Base-by-base conservation (phyloP, 2,888 invertebrate genomes). In the Patella depressa region DNA sequence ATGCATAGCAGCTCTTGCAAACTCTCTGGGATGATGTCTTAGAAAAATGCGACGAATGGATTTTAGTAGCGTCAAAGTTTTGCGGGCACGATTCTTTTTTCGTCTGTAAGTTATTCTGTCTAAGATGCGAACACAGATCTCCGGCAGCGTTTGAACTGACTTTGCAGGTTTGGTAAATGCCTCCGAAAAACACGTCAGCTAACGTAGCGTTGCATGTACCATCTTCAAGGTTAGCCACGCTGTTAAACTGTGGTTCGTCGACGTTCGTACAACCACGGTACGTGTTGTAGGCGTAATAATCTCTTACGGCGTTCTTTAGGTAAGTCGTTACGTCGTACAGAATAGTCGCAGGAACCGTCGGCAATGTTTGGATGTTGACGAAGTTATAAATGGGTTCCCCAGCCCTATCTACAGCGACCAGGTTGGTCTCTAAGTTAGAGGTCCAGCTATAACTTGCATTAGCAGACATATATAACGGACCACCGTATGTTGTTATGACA, bases 171-270 rank as follows among this genome's bases (percentile, higher is more conserved):
- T 87, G 88, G 73, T 82, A 89, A 7, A 86, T 81, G 3, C 89
- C 89, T 11, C 89, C 89, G 75, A 88, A 89, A 14, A 86, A 86
- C 53, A 85, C 83, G 75, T 87, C 87, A 24, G 85, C 85, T 9
- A 81, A 79, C 0, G 85, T 79, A 45, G 82, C 75, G 19, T 81
- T 70, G 69, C 89, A 89, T 0, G 85, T 78, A 11, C 85, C 86
- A 71, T 89, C 89, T 59, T 88, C 87, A 19, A 87, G 79, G 73
- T 89, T 89, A 7, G 89, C 88, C 29, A 82, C 78, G 65, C 82
- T 85, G 53, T 83, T 84, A 77, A 89, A 89, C 73, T 88, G 87
- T 3, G 86, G 85, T 0, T 87, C 84, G 34, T 84, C 84, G 15
- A 74, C 77, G 12, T 85, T 76, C 14, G 87, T 88, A 74, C 89